These are phyloP conservation scores for Cantharis rustica DNA, from an alignment of 2,888 invertebrate species.

Conservation along the genomic window DNA sequence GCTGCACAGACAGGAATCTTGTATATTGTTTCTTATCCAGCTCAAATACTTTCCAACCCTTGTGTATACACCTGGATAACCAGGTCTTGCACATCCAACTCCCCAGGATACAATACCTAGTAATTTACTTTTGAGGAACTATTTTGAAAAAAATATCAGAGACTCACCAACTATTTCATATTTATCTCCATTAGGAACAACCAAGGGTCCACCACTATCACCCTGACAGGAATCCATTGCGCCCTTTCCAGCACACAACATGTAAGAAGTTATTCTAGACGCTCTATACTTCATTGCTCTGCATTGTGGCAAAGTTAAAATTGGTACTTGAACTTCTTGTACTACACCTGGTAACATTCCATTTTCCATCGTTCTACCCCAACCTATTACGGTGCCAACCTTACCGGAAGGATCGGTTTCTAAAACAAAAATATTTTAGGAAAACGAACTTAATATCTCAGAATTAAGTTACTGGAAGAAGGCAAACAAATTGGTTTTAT, in stretches of 20 bases:
- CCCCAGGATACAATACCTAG: constrained; percentile 86
- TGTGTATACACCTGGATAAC: constrained; percentile 77
- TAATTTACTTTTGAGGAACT: neutral
- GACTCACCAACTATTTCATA: constrained; percentile 79
- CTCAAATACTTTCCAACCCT: constrained; percentile 71
- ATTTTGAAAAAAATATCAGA: neutral
- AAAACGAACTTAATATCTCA: neutral
- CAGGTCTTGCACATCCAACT: constrained; percentile 75
- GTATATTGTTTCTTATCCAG: constrained; percentile 77
- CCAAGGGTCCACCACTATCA: constrained; percentile 83
- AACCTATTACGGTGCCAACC: constrained; percentile 80
- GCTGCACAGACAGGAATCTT: constrained; percentile 73
- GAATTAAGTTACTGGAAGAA: neutral
- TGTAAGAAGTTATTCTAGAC: constrained; percentile 79
- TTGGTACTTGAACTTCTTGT: constrained; percentile 85
- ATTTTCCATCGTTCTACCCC: constrained; percentile 84
- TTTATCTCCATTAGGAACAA: constrained; percentile 75
- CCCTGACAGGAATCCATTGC: constrained; percentile 87
- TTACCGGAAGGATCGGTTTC: constrained; percentile 72
- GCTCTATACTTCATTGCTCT: constrained; percentile 83
- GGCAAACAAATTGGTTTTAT: constrained; percentile 81
- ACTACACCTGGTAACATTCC: constrained; percentile 78
- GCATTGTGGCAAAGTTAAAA: constrained; percentile 78
- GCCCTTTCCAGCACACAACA: constrained; percentile 84
- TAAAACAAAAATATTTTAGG: constrained; percentile 40